A percentile compares a stretch with the other conserved stretches of the same genome.
Conservation (phyloP, 2,888 invertebrate genomes). For the Heliconius aoede region DNA sequence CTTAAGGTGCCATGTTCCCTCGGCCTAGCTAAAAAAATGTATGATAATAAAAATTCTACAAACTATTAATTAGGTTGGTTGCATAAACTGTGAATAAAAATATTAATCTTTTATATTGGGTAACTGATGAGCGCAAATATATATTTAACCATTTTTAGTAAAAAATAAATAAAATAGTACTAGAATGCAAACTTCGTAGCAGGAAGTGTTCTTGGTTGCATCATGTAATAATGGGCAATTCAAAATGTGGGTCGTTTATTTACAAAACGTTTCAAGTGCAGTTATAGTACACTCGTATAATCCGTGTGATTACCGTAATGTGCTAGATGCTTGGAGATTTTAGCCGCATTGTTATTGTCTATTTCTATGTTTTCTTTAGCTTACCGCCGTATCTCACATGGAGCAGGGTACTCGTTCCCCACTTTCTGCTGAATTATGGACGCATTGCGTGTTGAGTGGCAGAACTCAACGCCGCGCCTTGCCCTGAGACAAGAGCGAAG, state of each 20-base stretch:
- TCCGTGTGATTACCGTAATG: constrained; percentile 35
- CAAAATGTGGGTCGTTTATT: constrained; percentile 68
- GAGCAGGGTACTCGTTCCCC: too few species aligned
- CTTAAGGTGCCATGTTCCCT: too few species aligned
- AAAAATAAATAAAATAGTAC: neutral
- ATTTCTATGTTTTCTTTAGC: too few species aligned
- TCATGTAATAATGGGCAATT: constrained; percentile 61
- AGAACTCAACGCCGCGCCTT: too few species aligned
- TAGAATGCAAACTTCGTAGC: constrained; percentile 34
- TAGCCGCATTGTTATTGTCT: constrained; percentile 17
- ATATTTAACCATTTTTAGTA: neutral
- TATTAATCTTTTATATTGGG: too few species aligned
- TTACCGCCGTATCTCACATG: neutral
- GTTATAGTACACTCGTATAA: constrained; percentile 47
- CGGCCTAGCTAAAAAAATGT: too few species aligned
- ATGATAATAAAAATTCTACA: too few species aligned
- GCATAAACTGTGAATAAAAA: too few species aligned
- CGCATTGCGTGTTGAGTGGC: neutral
- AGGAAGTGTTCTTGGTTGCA: constrained; percentile 55
- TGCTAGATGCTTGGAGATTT: constrained; percentile 27
- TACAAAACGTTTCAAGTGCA: constrained; percentile 69
- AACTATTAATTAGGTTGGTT: too few species aligned
- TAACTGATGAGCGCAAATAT: neutral
- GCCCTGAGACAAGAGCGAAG: too few species aligned
- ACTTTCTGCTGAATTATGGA: too few species aligned